Percentiles rank a stretch among this genome's conserved stretches.
Evolutionary conservation across 2,797 vertebrate genomes (phyloP).

Genomic region (Falco rusticolus): DNA sequence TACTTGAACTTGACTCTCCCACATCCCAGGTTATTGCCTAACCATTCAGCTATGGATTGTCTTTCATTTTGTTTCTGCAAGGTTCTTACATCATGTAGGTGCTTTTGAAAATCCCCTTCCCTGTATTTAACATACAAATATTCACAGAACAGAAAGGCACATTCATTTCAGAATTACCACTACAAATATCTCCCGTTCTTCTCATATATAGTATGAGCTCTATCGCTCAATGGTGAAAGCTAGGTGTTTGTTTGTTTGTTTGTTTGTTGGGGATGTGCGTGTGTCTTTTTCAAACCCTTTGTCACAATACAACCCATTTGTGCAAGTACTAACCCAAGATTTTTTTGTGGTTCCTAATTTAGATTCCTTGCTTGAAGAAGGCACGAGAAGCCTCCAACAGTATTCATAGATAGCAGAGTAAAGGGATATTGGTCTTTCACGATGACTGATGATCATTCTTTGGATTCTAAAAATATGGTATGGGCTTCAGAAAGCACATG

Average conservation of each 20-base stretch:
- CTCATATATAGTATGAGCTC: background rate
- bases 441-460: background rate
- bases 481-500: background rate
- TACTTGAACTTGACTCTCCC: constrained; percentile 62
- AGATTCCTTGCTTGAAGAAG: background rate
- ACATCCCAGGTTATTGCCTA: constrained; percentile 60
- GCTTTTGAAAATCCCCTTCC: constrained; percentile 22
- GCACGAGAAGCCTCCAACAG: background rate
- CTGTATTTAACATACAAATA: background rate
- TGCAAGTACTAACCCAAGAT: background rate
- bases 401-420: background rate
- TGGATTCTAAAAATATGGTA: background rate
- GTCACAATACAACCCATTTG: background rate
- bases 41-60: constrained; percentile 28
- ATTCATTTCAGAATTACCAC: background rate
- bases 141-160: constrained; percentile 1
- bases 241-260: background rate
- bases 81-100: constrained; percentile 12
- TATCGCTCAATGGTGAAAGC: background rate
- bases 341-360: background rate
- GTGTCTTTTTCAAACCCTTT: background rate
- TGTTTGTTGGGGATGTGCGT: background rate
- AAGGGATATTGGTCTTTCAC: background rate
- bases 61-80: constrained; percentile 34
- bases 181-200: background rate